phyloP scores from a whole-genome alignment of 2,797 vertebrate genomes.

The Premnoplex brunnescens region DNA sequence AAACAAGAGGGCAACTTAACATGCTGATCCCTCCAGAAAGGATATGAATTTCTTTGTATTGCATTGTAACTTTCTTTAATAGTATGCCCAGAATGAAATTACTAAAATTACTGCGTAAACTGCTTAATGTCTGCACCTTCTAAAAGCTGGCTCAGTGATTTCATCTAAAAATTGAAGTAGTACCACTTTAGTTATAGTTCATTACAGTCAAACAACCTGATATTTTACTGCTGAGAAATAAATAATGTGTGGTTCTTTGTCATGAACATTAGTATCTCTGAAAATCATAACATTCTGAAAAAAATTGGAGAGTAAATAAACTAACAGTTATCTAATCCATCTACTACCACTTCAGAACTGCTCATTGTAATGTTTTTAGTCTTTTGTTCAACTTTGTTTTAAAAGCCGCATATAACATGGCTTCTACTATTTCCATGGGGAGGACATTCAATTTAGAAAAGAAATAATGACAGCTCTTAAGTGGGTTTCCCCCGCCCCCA shows the following conservation, averaged over 20 bases:
- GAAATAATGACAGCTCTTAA: constrained; percentile 63
- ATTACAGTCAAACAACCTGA: not conserved
- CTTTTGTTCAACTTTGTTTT: constrained; percentile 24
- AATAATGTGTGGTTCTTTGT: not conserved
- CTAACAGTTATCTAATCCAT: not conserved
- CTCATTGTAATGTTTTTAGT: not conserved
- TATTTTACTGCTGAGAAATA: not conserved
- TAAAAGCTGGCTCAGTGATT: not conserved
- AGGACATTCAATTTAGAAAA: constrained; percentile 53
- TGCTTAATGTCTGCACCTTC: not conserved
- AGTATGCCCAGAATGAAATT: not conserved
- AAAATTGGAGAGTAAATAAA: not conserved
- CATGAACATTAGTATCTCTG: not conserved
- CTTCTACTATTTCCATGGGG: constrained; percentile 42
- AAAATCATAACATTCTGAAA: constrained; percentile 23
- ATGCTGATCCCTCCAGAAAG: not conserved
- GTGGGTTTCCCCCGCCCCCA: not conserved
- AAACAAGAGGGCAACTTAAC: not conserved
- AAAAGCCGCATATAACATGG: not conserved
- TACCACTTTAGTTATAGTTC: not conserved
- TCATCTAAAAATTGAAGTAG: not conserved
- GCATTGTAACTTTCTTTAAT: not conserved
- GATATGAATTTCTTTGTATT: not conserved
- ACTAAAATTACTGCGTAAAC: not conserved
- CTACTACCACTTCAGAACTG: not conserved